A percentile compares a stretch with the other conserved stretches of the same genome.
Conservation (phyloP, 35 echinoderm and acorn worm genomes). For the Lytechinus variegatus region DNA sequence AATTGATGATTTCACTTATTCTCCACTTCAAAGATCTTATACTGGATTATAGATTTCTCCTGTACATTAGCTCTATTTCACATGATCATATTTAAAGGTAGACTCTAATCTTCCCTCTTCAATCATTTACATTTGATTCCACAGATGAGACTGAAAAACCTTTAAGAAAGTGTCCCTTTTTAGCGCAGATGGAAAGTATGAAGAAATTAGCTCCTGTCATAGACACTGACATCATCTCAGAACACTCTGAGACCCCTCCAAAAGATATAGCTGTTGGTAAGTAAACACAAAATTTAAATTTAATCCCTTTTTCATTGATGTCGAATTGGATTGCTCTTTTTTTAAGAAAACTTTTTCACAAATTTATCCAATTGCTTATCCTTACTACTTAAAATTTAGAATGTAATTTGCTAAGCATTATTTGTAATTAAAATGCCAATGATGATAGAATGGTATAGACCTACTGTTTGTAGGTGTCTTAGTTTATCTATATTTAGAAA, state of each 20-base stretch:
- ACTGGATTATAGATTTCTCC: too few relatives aligned
- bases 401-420: neutral
- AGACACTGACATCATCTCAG: constrained; percentile 71
- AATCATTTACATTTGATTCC: neutral
- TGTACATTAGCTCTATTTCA: too few relatives aligned
- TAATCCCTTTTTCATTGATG: neutral
- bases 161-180: constrained; percentile 85
- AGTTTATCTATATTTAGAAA: neutral
- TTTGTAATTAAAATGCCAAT: neutral
- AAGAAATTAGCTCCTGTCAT: constrained; percentile 71
- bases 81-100: too few relatives aligned
- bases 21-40: too few relatives aligned
- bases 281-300: neutral
- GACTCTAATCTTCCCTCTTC: too few relatives aligned
- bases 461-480: neutral
- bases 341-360: neutral
- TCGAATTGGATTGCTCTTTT: neutral
- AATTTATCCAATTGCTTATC: too few relatives aligned
- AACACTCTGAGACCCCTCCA: constrained; percentile 15
- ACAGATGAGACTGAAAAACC: neutral
- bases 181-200: constrained; percentile 76
- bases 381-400: too few relatives aligned
- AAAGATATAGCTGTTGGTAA: constrained; percentile 27
- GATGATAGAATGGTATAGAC: neutral
- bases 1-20: too few relatives aligned